A percentile compares a stretch with the other conserved stretches of the same genome.
Conservation (phyloP, 2,113 vertebrate species). For the Pholis gunnellus region DNA sequence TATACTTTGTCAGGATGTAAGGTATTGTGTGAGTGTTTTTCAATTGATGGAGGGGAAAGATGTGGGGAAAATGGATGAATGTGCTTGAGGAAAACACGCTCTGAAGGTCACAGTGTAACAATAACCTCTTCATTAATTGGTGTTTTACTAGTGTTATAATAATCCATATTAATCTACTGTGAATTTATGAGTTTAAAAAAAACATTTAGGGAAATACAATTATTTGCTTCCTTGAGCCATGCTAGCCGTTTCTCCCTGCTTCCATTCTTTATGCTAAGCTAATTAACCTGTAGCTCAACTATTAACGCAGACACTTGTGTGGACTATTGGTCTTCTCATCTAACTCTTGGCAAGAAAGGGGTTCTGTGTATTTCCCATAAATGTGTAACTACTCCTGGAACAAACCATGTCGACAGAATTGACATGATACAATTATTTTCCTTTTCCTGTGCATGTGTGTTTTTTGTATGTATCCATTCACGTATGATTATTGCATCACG, state of each 20-base stretch:
- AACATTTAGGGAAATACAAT: neutral
- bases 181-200: neutral
- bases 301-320: neutral
- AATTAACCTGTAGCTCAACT: neutral
- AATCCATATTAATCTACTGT: neutral
- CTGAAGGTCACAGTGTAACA: neutral
- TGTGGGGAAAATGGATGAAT: constrained; percentile 15
- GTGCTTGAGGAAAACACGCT: constrained; percentile 2
- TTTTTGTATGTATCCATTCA: neutral
- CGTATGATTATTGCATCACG: neutral
- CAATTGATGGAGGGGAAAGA: neutral
- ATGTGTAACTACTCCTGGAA: neutral
- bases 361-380: neutral
- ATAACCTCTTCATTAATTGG: neutral
- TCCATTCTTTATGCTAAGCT: constrained; percentile 13
- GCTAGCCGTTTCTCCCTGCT: neutral
- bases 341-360: neutral
- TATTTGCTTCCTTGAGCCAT: neutral
- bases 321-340: neutral
- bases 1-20: constrained; percentile 40
- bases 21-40: constrained; percentile 45
- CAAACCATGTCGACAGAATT: neutral
- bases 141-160: neutral
- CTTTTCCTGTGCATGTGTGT: neutral
- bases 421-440: neutral